These are phyloP conservation scores for Gerris buenoi DNA, from an alignment of 1,140 invertebrate genomes.

Conservation along the genomic window DNA sequence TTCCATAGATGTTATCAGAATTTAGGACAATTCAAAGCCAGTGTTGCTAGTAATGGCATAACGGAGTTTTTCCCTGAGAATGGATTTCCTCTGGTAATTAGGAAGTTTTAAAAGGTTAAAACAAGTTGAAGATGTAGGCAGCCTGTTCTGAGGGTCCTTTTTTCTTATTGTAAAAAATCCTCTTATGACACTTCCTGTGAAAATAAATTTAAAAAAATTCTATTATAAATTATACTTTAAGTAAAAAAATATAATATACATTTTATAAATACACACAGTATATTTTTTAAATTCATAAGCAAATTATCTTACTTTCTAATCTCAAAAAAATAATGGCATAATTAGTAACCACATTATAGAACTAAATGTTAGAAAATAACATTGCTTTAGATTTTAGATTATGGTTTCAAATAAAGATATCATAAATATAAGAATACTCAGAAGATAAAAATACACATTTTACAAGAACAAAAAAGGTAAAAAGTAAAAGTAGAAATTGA, in stretches of 20 bases:
- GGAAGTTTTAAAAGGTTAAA: conserved; percentile 97
- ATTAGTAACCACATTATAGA: too few relatives aligned
- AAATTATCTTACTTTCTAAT: too few relatives aligned
- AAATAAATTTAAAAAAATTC: conserved; percentile 15
- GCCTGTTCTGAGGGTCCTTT: conserved; percentile 83
- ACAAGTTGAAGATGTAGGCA: conserved; percentile 97
- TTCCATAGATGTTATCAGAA: background rate
- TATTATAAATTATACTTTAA: background rate
- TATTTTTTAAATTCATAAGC: background rate
- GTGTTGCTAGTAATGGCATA: conserved; percentile 97
- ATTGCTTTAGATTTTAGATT: too few relatives aligned
- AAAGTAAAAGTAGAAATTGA: too few relatives aligned
- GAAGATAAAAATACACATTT: too few relatives aligned
- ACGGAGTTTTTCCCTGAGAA: conserved; percentile 83
- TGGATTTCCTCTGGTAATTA: conserved; percentile 94
- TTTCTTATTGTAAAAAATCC: conserved; percentile 96
- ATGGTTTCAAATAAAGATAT: too few relatives aligned
- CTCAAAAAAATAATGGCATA: too few relatives aligned
- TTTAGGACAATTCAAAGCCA: conserved; percentile 91
- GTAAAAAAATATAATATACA: background rate
- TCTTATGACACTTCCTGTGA: conserved; percentile 76
- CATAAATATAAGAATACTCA: too few relatives aligned
- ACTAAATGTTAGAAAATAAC: too few relatives aligned
- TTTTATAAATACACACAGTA: background rate
- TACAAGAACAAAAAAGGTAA: too few relatives aligned